Percentiles rank a stretch among this genome's conserved stretches.
These are phyloP conservation scores for Denticeps clupeoides DNA, from an alignment of 2,797 vertebrate species.

Conservation along the genomic window DNA sequence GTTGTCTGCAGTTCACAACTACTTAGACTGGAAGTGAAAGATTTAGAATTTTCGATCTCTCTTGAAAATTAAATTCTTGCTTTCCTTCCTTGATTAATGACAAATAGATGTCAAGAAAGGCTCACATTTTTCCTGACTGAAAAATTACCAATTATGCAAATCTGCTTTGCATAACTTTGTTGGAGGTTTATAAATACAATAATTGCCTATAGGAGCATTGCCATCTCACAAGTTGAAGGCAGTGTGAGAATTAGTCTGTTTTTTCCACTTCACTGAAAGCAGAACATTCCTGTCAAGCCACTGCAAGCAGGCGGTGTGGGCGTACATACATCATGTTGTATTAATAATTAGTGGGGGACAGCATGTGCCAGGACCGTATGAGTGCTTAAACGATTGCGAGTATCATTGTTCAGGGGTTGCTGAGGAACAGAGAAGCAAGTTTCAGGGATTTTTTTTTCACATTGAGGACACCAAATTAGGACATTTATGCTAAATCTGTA, in stretches of 20 bases:
- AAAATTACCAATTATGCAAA: conserved; percentile 14
- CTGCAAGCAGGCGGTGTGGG: background rate
- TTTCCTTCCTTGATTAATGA: too few species aligned
- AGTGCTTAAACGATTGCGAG: background rate
- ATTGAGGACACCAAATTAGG: too few species aligned
- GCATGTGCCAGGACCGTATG: background rate
- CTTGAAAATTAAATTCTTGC: too few species aligned
- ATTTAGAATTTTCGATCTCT: too few species aligned
- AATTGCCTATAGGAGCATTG: background rate
- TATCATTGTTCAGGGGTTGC: background rate
- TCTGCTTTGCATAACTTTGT: conserved; percentile 1
- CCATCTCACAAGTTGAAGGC: background rate
- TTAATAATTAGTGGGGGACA: conserved; percentile 18
- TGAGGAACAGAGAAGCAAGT: background rate
- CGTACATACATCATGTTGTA: background rate
- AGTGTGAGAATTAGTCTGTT: background rate
- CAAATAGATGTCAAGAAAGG: too few species aligned
- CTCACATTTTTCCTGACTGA: conserved; percentile 15
- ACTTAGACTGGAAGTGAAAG: too few species aligned
- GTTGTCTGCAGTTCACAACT: too few species aligned
- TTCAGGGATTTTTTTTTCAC: conserved; percentile 2
- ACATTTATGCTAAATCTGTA: too few species aligned
- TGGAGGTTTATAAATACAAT: background rate
- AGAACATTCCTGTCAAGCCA: conserved; percentile 7
- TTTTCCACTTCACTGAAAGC: background rate